Conservation (phyloP, 2,888 invertebrate genomes). For the Eretmocerus hayati region DNA sequence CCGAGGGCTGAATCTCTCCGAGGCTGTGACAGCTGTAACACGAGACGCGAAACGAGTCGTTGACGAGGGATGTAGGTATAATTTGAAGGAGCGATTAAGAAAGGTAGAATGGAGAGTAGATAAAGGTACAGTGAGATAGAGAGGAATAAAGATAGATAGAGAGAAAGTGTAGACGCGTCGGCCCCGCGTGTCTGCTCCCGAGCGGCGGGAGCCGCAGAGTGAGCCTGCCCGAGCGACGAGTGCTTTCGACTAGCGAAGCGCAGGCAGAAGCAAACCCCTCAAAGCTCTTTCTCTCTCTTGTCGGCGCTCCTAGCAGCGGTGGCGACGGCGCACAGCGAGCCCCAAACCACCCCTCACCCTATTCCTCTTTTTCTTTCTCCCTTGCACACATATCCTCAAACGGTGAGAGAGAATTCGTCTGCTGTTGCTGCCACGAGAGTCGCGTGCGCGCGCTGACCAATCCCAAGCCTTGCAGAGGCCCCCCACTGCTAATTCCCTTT, state of each 20-base stretch:
- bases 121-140: background rate
- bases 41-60: too few species aligned
- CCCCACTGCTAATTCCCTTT: conserved; percentile 4
- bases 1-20: too few species aligned
- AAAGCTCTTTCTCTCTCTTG: conserved; percentile 3
- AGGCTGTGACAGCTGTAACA: too few species aligned
- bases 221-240: conserved; percentile 37
- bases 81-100: background rate
- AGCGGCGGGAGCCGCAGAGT: conserved; percentile 49
- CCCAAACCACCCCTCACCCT: background rate
- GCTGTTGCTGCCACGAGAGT: background rate
- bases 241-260: conserved; percentile 20
- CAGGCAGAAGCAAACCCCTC: conserved; percentile 24
- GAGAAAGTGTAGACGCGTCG: conserved; percentile 26
- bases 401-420: background rate
- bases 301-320: conserved; percentile 1
- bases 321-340: too few species aligned
- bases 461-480: background rate
- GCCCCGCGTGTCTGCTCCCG: conserved; percentile 49
- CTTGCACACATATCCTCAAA: background rate
- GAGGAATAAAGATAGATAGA: conserved; percentile 6
- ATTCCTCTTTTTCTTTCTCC: too few species aligned
- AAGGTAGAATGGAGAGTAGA: background rate
- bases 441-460: background rate
- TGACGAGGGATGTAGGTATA: too few species aligned